A percentile compares a stretch with the other conserved stretches of the same genome.
phyloP scores from a whole-genome alignment of 2,113 vertebrate genomes.

The Vulpes vulpes region DNA sequence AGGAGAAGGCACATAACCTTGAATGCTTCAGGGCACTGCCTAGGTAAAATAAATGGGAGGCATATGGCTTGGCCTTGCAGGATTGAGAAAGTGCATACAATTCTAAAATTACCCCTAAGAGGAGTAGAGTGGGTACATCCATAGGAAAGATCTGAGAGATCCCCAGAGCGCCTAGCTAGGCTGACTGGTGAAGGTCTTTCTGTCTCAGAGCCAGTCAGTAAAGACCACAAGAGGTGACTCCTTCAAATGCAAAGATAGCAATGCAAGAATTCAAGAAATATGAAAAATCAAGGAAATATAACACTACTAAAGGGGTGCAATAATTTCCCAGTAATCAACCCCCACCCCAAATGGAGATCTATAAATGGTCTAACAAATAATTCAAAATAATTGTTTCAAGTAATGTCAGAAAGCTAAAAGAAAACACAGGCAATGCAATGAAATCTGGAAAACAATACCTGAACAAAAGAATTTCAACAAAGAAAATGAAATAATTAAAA shows the following conservation, averaged over 20 bases:
- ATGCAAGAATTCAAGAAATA: background rate
- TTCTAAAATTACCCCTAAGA: background rate
- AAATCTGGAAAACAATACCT: background rate
- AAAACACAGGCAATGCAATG: background rate
- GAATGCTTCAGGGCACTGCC: background rate
- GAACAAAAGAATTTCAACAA: slow-evolving; percentile 27
- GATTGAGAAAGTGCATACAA: background rate
- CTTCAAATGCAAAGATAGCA: background rate
- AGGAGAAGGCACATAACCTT: background rate
- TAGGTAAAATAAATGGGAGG: background rate
- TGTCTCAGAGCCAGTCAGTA: background rate
- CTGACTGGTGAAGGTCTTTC: background rate
- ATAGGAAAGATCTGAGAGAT: background rate
- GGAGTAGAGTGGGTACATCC: background rate
- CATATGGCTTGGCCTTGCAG: background rate
- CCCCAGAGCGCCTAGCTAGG: background rate
- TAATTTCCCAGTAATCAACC: background rate
- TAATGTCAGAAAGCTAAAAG: background rate
- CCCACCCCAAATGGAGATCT: background rate
- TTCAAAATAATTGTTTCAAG: slow-evolving; percentile 19
- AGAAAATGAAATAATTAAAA: background rate
- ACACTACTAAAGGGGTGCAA: background rate
- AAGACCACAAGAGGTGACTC: background rate
- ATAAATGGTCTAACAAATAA: background rate
- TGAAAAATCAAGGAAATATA: background rate